phyloP scores from a whole-genome alignment of 2,888 invertebrate species.

The Xestia xanthographa region DNA sequence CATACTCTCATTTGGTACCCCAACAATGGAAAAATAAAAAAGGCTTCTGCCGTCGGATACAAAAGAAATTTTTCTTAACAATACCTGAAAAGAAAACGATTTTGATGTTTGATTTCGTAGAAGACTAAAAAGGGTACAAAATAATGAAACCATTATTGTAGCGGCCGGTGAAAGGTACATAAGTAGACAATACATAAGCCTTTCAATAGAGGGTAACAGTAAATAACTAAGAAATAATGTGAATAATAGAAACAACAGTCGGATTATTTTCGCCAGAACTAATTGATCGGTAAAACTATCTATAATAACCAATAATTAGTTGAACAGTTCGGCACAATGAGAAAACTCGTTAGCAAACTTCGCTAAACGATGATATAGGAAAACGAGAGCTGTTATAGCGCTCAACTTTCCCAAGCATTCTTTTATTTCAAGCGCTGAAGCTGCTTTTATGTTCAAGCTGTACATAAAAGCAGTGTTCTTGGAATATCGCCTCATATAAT shows the following conservation, averaged over 20 bases:
- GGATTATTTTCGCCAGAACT: slow-evolving; percentile 20
- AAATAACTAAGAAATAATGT: not conserved
- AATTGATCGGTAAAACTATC: slow-evolving; percentile 26
- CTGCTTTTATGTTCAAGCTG: slow-evolving; percentile 42
- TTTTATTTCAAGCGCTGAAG: slow-evolving; percentile 41
- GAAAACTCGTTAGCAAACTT: slow-evolving; percentile 58
- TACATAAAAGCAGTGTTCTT: slow-evolving; percentile 33
- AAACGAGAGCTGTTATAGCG: slow-evolving; percentile 38
- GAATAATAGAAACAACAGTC: slow-evolving; percentile 13
- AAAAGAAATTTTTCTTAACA: slow-evolving; percentile 45
- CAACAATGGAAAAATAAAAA: slow-evolving; percentile 38
- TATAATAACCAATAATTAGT: slow-evolving; percentile 30
- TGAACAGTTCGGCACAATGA: slow-evolving; percentile 38
- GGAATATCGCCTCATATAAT: slow-evolving; percentile 31
- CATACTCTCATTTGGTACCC: slow-evolving; percentile 17
- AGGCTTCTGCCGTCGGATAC: slow-evolving; percentile 23
- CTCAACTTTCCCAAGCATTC: slow-evolving; percentile 35
- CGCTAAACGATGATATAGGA: slow-evolving; percentile 38
- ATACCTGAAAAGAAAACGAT: slow-evolving; percentile 32
- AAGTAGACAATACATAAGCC: slow-evolving; percentile 7
- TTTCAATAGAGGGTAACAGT: slow-evolving; percentile 1
- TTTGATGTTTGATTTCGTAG: slow-evolving; percentile 41
- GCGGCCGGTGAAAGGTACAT: slow-evolving; percentile 9
- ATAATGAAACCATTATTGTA: slow-evolving; percentile 37
- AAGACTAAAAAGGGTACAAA: slow-evolving; percentile 18